Base-by-base conservation (phyloP, 2,888 invertebrate genomes). In the Mamestra brassicae region DNA sequence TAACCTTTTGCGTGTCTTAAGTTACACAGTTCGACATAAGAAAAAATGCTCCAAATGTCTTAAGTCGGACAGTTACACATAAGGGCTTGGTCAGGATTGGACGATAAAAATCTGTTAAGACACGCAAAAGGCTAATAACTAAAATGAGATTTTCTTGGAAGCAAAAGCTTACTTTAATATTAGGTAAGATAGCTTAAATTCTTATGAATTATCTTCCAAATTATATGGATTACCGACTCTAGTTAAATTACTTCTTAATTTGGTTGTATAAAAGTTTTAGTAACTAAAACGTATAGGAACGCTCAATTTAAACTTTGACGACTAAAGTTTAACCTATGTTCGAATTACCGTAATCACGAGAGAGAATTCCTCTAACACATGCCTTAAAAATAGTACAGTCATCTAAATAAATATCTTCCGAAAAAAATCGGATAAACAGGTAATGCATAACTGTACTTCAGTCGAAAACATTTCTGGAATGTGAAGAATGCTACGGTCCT, bases 401-500 rank as follows among this genome's bases (percentile, higher is more conserved):
- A 54, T 26, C 58, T 42, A 42, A 50, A 61, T 34, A 52, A 78
- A 13, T 5, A 17, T 34, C 34, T 13, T 13, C 10, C 2, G 54
- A 54, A 72, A 76, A 11, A 42, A 8, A 6, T n/a, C 15, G 2
- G 81, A 78, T 62, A 78, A 76, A 85, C 86, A 68, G 74, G 78
- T 83, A 83, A 73, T 67, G 52, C 50, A 45, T 85, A 83, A 85
- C 86, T 72, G 80, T 84, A 84, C 76, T 74, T 67, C 54, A 65
- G 67, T 71, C 66, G 42, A 66, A 81, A 74, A 70, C 50, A 64
- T 85, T 83, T 78, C 52, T 50, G 88, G 89, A 90, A 91, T 90
- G 85, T 86, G 52, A 82, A 84, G 83, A 85, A 87, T 81, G 75
- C 80, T 78, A 83, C 62, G 74, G 86, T 89, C 89, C 90, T 91